Percentiles rank a stretch among this genome's conserved stretches.
Evolutionary conservation across 1,140 invertebrate genomes (phyloP).

Genomic region (Gryon sp.): DNA sequence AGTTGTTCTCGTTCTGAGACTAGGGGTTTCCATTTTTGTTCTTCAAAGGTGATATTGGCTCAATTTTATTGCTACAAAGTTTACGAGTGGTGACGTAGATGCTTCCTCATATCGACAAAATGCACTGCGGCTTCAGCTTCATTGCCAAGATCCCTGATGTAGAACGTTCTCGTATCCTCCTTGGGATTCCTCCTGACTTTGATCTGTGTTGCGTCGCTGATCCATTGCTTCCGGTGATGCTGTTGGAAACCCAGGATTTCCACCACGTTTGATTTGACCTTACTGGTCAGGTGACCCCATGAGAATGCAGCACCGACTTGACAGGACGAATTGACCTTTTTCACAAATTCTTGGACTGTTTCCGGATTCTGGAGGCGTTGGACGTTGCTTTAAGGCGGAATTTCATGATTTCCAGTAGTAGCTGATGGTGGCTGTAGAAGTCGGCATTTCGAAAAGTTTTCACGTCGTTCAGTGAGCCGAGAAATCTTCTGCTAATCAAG

Average conservation of each 20-base stretch:
- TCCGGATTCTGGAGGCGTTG: not conserved
- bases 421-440: constrained; percentile 32
- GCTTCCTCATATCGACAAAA: too few relatives aligned
- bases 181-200: constrained; percentile 3
- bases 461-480: constrained; percentile 11
- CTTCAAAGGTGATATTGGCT: constrained; percentile 1
- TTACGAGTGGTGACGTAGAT: not conserved
- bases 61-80: not conserved
- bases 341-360: constrained; percentile 1
- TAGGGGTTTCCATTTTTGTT: not conserved
- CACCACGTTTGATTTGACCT: not conserved
- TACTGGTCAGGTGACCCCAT: constrained; percentile 1
- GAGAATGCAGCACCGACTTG: not conserved
- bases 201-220: constrained; percentile 1
- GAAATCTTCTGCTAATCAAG: constrained; percentile 11
- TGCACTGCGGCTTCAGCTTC: not conserved
- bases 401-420: constrained; percentile 12
- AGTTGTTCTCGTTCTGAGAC: not conserved
- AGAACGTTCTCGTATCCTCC: not conserved
- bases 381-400: not conserved
- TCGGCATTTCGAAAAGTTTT: constrained; percentile 12
- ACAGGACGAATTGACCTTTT: not conserved
- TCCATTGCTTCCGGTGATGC: constrained; percentile 10
- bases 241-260: constrained; percentile 1
- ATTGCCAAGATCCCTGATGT: not conserved